phyloP scores from a whole-genome alignment of 2,113 vertebrate genomes.

The Strix uralensis region DNA sequence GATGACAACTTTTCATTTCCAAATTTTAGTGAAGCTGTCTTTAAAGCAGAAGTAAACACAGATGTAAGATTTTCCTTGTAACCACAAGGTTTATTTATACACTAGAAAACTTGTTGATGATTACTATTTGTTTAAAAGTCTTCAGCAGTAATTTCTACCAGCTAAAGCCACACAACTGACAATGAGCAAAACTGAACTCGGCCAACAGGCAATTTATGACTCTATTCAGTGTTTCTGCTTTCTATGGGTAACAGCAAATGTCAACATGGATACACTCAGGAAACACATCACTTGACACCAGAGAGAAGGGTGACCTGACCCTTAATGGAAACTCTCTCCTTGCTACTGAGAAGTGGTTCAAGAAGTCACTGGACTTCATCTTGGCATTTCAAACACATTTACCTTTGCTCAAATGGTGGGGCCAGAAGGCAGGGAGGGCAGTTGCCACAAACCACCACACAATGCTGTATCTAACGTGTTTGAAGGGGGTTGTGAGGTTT shows the following conservation, averaged over 20 bases:
- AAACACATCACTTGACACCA: slow-evolving; percentile 9
- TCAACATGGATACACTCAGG: neutral
- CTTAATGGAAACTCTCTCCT: neutral
- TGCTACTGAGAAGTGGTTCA: neutral
- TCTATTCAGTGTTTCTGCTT: neutral
- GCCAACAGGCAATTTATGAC: slow-evolving; percentile 15
- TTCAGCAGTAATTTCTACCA: neutral
- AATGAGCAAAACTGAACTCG: neutral
- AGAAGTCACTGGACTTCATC: neutral
- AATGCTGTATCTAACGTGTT: fast-evolving
- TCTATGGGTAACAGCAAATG: neutral
- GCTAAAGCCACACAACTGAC: neutral
- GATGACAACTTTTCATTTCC: neutral
- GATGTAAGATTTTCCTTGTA: neutral
- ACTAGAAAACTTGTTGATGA: neutral
- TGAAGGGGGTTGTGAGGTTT: neutral
- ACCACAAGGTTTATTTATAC: neutral
- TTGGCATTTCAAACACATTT: slow-evolving; percentile 33
- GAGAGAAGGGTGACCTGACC: neutral
- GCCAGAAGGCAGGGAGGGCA: fast-evolving
- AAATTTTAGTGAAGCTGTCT: neutral
- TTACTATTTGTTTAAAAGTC: slow-evolving; percentile 28
- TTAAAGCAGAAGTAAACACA: neutral
- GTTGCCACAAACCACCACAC: neutral
- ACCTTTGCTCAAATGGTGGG: neutral